Conservation (phyloP, 2,113 vertebrate genomes). For the Eolophus roseicapilla region DNA sequence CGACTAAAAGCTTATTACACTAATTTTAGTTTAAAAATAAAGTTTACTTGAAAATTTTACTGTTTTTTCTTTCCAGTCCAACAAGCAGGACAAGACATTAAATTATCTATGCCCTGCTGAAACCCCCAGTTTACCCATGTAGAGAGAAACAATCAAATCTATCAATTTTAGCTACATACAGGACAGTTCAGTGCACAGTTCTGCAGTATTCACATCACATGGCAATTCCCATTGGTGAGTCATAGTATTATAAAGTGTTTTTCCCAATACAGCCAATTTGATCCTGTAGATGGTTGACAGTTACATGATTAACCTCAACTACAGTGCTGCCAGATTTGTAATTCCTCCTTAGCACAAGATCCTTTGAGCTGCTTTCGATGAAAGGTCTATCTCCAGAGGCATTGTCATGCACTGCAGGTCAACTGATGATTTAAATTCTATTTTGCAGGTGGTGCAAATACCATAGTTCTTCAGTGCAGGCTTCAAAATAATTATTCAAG, state of each 20-base stretch:
- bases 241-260: background rate
- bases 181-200: background rate
- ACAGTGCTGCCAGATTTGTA: background rate
- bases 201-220: background rate
- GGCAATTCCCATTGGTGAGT: background rate
- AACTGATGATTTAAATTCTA: background rate
- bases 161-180: background rate
- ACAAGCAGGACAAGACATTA: background rate
- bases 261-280: background rate
- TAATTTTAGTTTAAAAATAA: background rate
- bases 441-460: background rate
- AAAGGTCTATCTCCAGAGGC: background rate
- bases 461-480: background rate
- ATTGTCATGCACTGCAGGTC: background rate
- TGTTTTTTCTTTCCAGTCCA: background rate
- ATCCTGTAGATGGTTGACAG: background rate
- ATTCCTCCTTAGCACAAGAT: background rate
- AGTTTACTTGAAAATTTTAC: background rate
- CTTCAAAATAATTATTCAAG: background rate
- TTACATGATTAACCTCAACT: background rate
- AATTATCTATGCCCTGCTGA: background rate
- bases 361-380: background rate
- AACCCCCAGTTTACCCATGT: background rate
- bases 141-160: background rate
- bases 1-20: background rate